Base-by-base conservation (phyloP, 2,797 vertebrate species). In the Antennarius maculatus region DNA sequence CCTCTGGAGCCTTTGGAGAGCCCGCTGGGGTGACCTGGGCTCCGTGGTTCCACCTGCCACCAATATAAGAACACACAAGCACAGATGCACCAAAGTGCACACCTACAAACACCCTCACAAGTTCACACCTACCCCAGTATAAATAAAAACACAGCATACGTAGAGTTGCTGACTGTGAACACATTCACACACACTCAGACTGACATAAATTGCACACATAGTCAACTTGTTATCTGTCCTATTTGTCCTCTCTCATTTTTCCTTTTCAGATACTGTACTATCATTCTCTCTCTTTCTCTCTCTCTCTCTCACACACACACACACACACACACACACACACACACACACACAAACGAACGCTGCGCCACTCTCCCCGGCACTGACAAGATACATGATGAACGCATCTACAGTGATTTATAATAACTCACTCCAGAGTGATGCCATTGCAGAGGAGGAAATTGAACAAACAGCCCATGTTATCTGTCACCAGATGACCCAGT, bases 401-500 rank as follows among this genome's bases (percentile, higher is more conserved):
- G 77, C 77, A 89, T 78, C 90, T 54, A 66, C 83, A 62, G 84
- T 88, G 84, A 93, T 94, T 94, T 92, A 92, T 93, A 93, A 92
- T 90, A 88, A 92, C 86, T 84, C 66, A 80, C 67, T 88, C 82
- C 74, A 81, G 45, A 85, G 76, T 31, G 72, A 92, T 86, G 72
- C 70, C 71, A 86, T 84, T 87, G 80, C 59, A 85, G 86, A 88
- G 85, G 79, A 91, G 86, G 76, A 91, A 92, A 94, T 90, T 92
- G 86, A 76, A 71, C 81, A 92, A 93, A 92, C 86, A 91, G 88
- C 74, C 74, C 88, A 71, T 85, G 90, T 91, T 94, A 91, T 93
- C 89, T 92, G 85, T 93, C 86, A 93, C 65, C 71, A 90, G 76
- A 91, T 86, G 89, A 92, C 88, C 93, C 89, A 90, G 89, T 93